Conservation (phyloP, 2,888 invertebrate genomes). For the Bugulina stolonifera region DNA sequence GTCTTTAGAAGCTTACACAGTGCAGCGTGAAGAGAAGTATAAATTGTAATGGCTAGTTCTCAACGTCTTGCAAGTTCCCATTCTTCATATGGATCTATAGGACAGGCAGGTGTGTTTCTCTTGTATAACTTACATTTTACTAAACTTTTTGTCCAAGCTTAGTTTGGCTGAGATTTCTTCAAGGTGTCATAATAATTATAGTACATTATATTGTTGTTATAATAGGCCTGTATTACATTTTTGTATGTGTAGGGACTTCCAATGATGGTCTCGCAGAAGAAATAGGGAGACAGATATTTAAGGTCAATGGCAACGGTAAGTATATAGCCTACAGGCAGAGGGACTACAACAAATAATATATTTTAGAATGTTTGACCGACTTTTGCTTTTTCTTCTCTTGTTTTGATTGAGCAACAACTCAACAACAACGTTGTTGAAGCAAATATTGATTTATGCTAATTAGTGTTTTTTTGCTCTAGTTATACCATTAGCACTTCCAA, state of each 20-base stretch:
- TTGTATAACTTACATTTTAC: no score
- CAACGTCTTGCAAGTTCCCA: no score
- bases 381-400: background rate
- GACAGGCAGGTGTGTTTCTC: no score
- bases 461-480: background rate
- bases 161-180: no score
- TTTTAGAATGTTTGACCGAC: background rate
- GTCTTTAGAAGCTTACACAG: no score
- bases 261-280: background rate
- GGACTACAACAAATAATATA: background rate
- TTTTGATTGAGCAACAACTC: background rate
- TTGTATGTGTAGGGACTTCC: background rate
- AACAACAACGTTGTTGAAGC: background rate
- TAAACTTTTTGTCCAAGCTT: no score
- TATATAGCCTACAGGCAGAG: constrained; percentile 29
- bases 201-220: no score
- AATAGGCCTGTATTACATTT: no score
- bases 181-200: no score
- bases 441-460: background rate
- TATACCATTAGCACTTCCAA: background rate
- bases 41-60: no score
- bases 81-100: no score
- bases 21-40: no score
- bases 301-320: constrained; percentile 44
- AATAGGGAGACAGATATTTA: constrained; percentile 40